Base-by-base conservation (phyloP, 1,140 invertebrate genomes). In the Gryon sp. region DNA sequence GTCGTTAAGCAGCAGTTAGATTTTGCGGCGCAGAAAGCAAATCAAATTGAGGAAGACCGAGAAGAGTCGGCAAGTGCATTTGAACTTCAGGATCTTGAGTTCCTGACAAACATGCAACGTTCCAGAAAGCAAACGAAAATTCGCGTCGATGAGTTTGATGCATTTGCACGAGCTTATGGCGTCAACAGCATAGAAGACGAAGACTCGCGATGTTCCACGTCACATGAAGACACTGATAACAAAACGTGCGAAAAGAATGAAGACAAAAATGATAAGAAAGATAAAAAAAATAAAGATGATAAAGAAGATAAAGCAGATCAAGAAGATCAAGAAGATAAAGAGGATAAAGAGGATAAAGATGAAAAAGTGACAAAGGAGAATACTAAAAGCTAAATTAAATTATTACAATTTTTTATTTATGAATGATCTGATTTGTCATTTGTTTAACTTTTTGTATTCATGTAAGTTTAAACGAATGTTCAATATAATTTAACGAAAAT, bases 51-150 rank as follows among this genome's bases (percentile, higher is more conserved):
- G n/a, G 70, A 73, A 14, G 52, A 72, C 19, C 36, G 36, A 11
- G 46, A 81, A 32, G 77, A 80, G 40, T 75, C 76, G 20, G 41
- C 77, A 18, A 43, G 70, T 11, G 76, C 76, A 2, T 78, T 74
- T 14, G 70, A 79, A 26, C 62, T 76, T 0, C 53, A 72, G 43
- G 76, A 78, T 22, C 11, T 78, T 0, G 59, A 78, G 8, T 78
- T 63, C 8, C 7, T 78, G 0, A 22, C 68, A 0, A 50, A 3
- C 2, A 60, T 68, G 34, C 38, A 69, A 7, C 43, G 53, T 5
- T 19, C 26, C 0, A 52, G 9, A 6, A 48, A 60, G 8, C 46
- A 68, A 6, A 46, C 32, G 0, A 70, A 57, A 3, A 74, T 76
- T n/a, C 26, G 41, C 4, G 69, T 66, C 7, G 60, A 74, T 8